phyloP scores from a whole-genome alignment of 1,140 invertebrate genomes.

The Atta colombica region DNA sequence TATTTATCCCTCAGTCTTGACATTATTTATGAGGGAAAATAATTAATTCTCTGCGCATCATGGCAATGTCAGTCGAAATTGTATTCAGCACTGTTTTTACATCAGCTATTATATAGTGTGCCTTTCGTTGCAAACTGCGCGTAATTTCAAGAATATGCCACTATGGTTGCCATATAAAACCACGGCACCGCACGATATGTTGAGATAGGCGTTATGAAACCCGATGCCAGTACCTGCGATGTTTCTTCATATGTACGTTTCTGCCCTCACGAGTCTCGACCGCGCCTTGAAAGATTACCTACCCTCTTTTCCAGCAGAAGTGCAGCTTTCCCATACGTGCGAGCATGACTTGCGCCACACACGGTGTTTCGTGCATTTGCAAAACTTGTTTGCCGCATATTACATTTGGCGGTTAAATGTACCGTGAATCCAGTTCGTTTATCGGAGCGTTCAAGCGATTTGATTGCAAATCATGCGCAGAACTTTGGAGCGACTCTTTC shows the following conservation, averaged over 20 bases:
- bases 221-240: not conserved
- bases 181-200: slow-evolving; percentile 37
- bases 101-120: slow-evolving; percentile 45
- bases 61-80: slow-evolving; percentile 8
- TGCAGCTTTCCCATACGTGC: not conserved
- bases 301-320: not conserved
- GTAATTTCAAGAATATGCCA: slow-evolving; percentile 66
- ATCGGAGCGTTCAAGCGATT: slow-evolving; percentile 39
- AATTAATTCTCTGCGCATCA: slow-evolving; percentile 47
- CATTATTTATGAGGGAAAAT: not conserved
- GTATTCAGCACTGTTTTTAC: slow-evolving; percentile 57
- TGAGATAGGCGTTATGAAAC: slow-evolving; percentile 63
- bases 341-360: slow-evolving; percentile 4
- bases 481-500: slow-evolving; percentile 17
- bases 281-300: slow-evolving; percentile 17
- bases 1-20: not conserved
- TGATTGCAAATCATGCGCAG: slow-evolving; percentile 37
- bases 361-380: slow-evolving; percentile 29
- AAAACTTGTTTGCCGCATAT: slow-evolving; percentile 40
- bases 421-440: slow-evolving; percentile 47
- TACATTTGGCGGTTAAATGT: slow-evolving; percentile 52
- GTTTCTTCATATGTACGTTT: slow-evolving; percentile 13
- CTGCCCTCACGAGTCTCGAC: slow-evolving; percentile 19
- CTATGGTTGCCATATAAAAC: slow-evolving; percentile 3
- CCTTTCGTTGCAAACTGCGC: slow-evolving; percentile 58